These are phyloP conservation scores for Antheraea pernyi DNA, from an alignment of 1,140 invertebrate genomes.

Conservation along the genomic window DNA sequence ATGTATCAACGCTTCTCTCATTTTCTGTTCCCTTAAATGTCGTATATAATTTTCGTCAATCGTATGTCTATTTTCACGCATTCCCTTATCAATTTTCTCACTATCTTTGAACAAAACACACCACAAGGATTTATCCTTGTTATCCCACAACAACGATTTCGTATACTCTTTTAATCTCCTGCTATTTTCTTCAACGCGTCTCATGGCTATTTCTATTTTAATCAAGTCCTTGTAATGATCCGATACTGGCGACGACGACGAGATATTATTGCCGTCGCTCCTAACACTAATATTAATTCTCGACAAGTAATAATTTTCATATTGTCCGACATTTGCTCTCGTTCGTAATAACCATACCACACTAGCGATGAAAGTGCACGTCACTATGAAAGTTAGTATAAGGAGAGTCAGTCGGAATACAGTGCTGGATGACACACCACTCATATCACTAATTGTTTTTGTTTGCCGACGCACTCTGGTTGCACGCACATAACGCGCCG, in stretches of 20 bases:
- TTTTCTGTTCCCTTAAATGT: conserved; percentile 62
- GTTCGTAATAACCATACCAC: conserved; percentile 69
- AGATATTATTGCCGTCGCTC: conserved; percentile 53
- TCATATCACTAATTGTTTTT: conserved; percentile 77
- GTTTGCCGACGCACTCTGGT: conserved; percentile 55
- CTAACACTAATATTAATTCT: conserved; percentile 74
- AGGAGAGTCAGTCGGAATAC: conserved; percentile 67
- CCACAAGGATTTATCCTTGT: conserved; percentile 78
- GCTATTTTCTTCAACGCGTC: conserved; percentile 76
- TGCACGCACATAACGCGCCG: conserved; percentile 66
- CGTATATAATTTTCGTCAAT: conserved; percentile 66
- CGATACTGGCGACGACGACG: conserved; percentile 50
- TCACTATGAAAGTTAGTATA: conserved; percentile 66
- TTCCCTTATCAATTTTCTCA: conserved; percentile 52
- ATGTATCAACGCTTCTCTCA: conserved; percentile 62
- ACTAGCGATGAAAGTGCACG: conserved; percentile 68
- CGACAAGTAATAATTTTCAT: conserved; percentile 78
- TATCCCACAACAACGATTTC: conserved; percentile 76
- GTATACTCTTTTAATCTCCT: conserved; percentile 75
- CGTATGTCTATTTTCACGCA: conserved; percentile 40
- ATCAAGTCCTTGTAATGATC: conserved; percentile 77
- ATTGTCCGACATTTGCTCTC: conserved; percentile 53
- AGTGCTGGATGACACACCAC: conserved; percentile 65
- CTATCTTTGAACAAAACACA: conserved; percentile 78
- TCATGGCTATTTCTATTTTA: conserved; percentile 78